A percentile compares a stretch with the other conserved stretches of the same genome.
Evolutionary conservation across 64 coral and sea anemone species (phyloP).

Genomic region (Trachythela sp.): DNA sequence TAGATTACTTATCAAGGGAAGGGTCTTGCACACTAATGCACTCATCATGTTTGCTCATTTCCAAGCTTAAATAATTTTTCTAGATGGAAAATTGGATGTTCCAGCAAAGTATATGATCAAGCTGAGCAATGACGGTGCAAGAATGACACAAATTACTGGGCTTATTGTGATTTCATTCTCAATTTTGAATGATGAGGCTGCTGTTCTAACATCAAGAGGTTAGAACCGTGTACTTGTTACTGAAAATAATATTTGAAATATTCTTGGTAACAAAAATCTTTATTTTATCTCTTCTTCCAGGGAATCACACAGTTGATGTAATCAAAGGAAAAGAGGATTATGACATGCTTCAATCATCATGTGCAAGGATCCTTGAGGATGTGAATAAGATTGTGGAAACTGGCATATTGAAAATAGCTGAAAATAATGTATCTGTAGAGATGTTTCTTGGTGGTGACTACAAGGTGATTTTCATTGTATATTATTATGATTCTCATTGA

Average conservation of each 20-base stretch:
- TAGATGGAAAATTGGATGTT: background rate
- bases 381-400: conserved; percentile 1
- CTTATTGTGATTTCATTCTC: background rate
- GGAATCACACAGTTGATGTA: conserved; percentile 1
- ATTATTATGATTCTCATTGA: too few species aligned
- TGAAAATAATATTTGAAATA: too few species aligned
- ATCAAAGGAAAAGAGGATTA: background rate
- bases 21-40: too few species aligned
- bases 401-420: background rate
- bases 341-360: background rate
- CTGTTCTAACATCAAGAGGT: background rate
- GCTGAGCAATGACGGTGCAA: background rate
- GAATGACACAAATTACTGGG: background rate
- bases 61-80: background rate
- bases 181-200: background rate
- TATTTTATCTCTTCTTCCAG: background rate
- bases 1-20: too few species aligned
- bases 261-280: too few species aligned
- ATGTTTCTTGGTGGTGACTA: conserved; percentile 5
- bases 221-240: background rate
- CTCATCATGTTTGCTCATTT: too few species aligned
- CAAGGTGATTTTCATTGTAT: conserved; percentile 10
- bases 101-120: background rate
- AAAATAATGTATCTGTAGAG: background rate
- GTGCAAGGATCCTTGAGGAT: background rate